These are phyloP conservation scores for Drosophila persimilis DNA, from an alignment of 1,140 invertebrate genomes.

Conservation along the genomic window DNA sequence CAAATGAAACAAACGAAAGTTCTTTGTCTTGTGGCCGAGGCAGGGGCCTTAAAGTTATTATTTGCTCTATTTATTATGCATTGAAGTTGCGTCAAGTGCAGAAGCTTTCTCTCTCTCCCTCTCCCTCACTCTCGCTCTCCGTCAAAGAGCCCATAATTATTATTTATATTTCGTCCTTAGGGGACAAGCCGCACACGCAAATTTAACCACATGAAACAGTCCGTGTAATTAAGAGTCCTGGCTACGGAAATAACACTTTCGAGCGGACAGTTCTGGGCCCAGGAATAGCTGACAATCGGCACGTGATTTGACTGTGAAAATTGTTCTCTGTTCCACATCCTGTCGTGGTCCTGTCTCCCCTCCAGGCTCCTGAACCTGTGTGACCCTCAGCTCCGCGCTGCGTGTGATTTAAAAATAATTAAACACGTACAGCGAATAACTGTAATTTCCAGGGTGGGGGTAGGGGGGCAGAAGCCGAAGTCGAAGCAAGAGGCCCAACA, in stretches of 20 bases:
- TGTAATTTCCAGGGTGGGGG: conserved; percentile 64
- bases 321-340: neutral
- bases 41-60: conserved; percentile 56
- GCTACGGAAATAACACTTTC: conserved; percentile 76
- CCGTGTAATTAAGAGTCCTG: conserved; percentile 69
- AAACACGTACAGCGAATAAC: conserved; percentile 80
- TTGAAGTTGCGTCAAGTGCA: conserved; percentile 58
- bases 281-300: conserved; percentile 68
- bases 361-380: conserved; percentile 13
- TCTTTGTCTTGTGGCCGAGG: conserved; percentile 17
- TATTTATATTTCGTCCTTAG: conserved; percentile 51
- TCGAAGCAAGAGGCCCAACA: conserved; percentile 5
- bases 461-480: too few species aligned
- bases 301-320: conserved; percentile 73
- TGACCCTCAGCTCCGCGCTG: conserved; percentile 29
- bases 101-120: neutral
- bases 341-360: neutral
- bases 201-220: conserved; percentile 34
- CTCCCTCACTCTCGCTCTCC: conserved; percentile 1
- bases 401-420: conserved; percentile 81
- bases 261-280: conserved; percentile 70
- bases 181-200: conserved; percentile 17
- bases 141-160: conserved; percentile 40
- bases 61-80: conserved; percentile 79
- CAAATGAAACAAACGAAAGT: conserved; percentile 54